A percentile compares a stretch with the other conserved stretches of the same genome.
These are phyloP conservation scores for Pseudopodoces humilis DNA, from an alignment of 2,113 vertebrate genomes.

Conservation along the genomic window DNA sequence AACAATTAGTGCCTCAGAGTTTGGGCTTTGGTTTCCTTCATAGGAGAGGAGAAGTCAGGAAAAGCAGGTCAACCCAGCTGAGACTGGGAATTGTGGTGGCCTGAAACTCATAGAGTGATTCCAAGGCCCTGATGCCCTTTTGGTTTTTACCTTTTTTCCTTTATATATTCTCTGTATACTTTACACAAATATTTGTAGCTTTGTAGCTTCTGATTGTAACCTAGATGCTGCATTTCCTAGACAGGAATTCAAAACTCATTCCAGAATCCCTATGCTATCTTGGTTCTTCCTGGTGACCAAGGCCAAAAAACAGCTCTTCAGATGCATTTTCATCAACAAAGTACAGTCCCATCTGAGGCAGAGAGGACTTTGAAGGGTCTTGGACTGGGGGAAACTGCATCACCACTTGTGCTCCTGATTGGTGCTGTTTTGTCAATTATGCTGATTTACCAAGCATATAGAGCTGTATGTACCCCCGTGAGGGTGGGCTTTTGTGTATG, in stretches of 20 bases:
- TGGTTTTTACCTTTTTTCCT: too few relatives aligned
- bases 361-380: background rate
- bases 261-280: background rate
- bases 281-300: background rate
- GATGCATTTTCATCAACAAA: background rate
- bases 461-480: too few relatives aligned
- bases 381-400: too few relatives aligned
- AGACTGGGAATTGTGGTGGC: too few relatives aligned
- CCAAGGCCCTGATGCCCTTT: background rate
- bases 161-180: background rate
- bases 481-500: too few relatives aligned
- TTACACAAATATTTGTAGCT: too few relatives aligned
- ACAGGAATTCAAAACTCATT: background rate
- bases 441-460: too few relatives aligned
- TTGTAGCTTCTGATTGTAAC: background rate
- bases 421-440: too few relatives aligned
- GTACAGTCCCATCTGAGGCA: too few relatives aligned
- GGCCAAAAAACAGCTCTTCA: background rate
- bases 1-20: background rate
- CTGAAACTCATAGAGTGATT: fast-evolving
- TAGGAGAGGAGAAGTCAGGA: background rate
- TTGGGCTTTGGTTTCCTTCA: fast-evolving
- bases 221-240: background rate
- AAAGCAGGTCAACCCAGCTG: background rate
- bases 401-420: background rate